Evolutionary conservation across 2,797 vertebrate genomes (phyloP).

Genomic region (Lacerta viridis): DNA sequence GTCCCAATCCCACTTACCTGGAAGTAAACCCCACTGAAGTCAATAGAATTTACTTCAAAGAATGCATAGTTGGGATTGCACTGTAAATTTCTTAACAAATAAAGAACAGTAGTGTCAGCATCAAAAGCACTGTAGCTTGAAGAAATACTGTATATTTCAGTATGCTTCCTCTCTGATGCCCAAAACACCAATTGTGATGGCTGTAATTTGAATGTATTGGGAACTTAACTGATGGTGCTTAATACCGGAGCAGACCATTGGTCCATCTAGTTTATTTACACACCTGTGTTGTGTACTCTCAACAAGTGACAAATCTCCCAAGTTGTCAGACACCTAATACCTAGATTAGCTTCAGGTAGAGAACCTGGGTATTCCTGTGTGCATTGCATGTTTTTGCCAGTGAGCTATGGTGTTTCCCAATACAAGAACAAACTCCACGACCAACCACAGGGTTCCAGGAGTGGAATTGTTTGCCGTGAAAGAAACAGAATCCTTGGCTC

Average conservation of each 20-base stretch:
- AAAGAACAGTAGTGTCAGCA: not conserved
- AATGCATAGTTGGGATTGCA: no score
- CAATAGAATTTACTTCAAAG: no score
- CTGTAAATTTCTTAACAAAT: no score
- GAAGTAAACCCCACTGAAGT: no score
- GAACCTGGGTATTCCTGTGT: not conserved
- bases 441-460: not conserved
- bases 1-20: not conserved
- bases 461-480: not conserved
- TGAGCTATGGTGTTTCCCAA: not conserved
- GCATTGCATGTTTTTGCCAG: not conserved
- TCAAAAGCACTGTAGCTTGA: not conserved
- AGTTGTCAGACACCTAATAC: not conserved
- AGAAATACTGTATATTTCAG: not conserved
- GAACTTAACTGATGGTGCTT: not conserved
- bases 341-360: not conserved
- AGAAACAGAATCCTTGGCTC: not conserved
- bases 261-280: not conserved
- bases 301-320: not conserved
- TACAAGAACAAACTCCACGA: not conserved
- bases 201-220: not conserved
- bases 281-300: not conserved
- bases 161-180: not conserved
- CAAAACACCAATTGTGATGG: not conserved
- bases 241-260: not conserved